Evolutionary conservation across 2,113 vertebrate genomes (phyloP).

Genomic region (Mobula hypostoma): DNA sequence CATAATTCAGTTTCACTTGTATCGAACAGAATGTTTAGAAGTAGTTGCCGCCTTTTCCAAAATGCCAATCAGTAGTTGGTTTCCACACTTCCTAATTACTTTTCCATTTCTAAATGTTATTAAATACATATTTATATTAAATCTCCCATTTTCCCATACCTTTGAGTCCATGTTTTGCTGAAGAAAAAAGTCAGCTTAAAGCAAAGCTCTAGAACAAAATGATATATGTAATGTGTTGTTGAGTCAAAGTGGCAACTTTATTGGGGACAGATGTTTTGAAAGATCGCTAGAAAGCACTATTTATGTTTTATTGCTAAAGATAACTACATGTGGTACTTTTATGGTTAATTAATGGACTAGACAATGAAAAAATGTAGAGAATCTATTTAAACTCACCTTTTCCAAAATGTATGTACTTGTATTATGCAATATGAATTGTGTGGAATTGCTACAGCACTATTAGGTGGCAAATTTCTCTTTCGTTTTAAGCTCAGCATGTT

Average conservation of each 20-base stretch:
- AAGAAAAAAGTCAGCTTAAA: not conserved
- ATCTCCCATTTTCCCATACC: not conserved
- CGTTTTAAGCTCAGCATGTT: constrained; percentile 7
- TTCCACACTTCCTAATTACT: not conserved
- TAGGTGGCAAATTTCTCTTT: not conserved
- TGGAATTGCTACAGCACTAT: not conserved
- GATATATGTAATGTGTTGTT: not conserved
- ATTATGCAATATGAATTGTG: constrained; percentile 13
- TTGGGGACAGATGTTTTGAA: not conserved
- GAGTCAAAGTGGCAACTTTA: not conserved
- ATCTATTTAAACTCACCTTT: not conserved
- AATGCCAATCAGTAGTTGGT: not conserved
- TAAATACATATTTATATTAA: not conserved
- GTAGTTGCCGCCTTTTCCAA: not conserved
- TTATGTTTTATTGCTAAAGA: constrained; percentile 2
- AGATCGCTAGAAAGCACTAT: not conserved
- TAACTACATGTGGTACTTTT: not conserved
- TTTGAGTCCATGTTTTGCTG: not conserved
- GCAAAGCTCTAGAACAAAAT: not conserved
- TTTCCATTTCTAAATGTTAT: not conserved
- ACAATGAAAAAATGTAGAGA: not conserved
- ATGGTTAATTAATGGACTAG: not conserved
- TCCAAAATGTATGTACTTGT: not conserved
- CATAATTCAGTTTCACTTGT: not conserved
- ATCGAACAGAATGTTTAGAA: constrained; percentile 9